phyloP scores from a whole-genome alignment of 2,888 invertebrate species.

The Andrena bucephala region DNA sequence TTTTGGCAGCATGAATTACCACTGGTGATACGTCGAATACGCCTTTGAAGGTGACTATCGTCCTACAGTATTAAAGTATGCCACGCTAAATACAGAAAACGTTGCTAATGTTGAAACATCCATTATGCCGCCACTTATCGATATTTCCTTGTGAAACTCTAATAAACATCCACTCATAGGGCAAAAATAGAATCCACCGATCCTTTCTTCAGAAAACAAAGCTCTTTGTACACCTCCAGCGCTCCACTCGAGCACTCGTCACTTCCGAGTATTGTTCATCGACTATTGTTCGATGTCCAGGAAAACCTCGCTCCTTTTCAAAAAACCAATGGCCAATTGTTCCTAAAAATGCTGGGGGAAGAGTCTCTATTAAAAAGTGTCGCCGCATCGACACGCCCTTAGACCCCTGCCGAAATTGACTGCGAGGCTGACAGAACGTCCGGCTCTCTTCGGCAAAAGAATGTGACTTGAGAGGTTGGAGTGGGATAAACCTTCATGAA shows the following conservation, averaged over 20 bases:
- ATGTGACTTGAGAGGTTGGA: not conserved
- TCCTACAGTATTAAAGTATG: not conserved
- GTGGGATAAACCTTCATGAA: not conserved
- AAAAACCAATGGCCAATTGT: constrained; percentile 7
- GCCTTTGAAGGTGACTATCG: not conserved
- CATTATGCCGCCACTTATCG: not conserved
- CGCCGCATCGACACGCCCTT: not conserved
- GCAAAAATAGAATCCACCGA: not conserved
- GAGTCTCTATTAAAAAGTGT: not conserved
- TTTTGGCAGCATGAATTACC: too few species aligned
- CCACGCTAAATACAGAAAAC: not conserved
- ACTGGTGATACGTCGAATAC: too few species aligned
- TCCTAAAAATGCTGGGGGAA: not conserved
- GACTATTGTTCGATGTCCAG: constrained; percentile 4
- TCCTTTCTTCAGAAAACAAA: constrained; percentile 2
- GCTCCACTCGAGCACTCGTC: constrained; percentile 29
- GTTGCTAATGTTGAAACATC: not conserved
- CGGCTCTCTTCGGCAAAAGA: too few species aligned
- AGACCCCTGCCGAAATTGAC: not conserved
- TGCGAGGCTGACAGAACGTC: too few species aligned
- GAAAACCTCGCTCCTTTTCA: not conserved
- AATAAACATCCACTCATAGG: constrained; percentile 6
- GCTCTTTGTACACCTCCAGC: constrained; percentile 9
- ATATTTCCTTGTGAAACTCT: not conserved
- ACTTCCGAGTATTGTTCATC: constrained; percentile 2